Evolutionary conservation across 92 coral and sea anemone species (phyloP).

Genomic region (Parazoanthus darwini): DNA sequence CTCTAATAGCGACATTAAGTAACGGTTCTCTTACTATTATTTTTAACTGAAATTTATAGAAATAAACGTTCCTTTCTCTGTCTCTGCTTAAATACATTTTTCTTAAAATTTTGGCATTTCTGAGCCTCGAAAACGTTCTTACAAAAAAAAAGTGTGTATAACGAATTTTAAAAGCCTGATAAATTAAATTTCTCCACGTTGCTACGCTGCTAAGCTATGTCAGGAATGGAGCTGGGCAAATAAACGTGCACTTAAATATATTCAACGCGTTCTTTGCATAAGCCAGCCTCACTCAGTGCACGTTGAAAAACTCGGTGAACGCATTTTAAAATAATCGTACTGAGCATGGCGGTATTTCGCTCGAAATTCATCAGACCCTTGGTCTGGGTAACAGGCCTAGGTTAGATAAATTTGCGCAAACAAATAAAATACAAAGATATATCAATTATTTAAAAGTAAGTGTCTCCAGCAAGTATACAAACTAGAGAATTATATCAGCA

Average conservation of each 20-base stretch:
- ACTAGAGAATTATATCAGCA: neutral
- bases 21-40: too few relatives aligned
- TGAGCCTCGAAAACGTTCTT: neutral
- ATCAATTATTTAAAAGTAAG: too few relatives aligned
- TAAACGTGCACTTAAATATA: conserved; percentile 4
- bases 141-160: neutral
- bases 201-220: conserved; percentile 34
- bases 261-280: neutral
- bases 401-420: neutral
- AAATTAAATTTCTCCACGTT: neutral
- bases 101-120: too few relatives aligned
- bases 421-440: neutral
- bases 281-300: neutral
- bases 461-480: neutral
- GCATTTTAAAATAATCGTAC: too few relatives aligned
- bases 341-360: neutral
- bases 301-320: neutral
- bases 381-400: too few relatives aligned
- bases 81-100: too few relatives aligned
- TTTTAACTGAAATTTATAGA: too few relatives aligned
- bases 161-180: neutral
- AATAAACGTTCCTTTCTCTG: too few relatives aligned
- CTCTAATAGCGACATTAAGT: too few relatives aligned
- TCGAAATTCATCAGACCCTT: neutral
- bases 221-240: conserved; percentile 33